Evolutionary conservation across 2,113 vertebrate genomes (phyloP), one percentile per base, ranked within the genome.

Genomic region (Gallinago jamesoni): DNA sequence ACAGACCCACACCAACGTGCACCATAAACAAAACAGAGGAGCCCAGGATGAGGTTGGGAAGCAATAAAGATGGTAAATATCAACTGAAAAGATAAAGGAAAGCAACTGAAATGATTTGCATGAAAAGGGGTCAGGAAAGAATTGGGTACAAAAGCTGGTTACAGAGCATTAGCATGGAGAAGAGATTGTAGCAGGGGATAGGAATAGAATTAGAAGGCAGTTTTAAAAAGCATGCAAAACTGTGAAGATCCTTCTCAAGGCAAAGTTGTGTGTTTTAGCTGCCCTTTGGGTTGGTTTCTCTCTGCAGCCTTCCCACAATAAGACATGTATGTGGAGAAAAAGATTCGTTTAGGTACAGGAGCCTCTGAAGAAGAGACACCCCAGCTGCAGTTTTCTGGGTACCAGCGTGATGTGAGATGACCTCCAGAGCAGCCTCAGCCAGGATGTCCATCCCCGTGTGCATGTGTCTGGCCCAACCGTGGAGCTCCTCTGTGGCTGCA

Each of bases 51-150:
- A 87, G 67, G 82, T 3, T 59, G 37, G 89, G 87, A 96, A 70
- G 85, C 93, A 96, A 96, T 91, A 86, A 94, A 88, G 85, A 59
- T 63, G 64, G 87, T 39, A 95, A 96, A 96, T 70, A 94, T 30
- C 78, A 96, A 70, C 59, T 12, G 75, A 74, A 93, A 81, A 91
- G 91, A 95, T 91, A 96, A 93, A 94, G 77, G 27, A 83, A 93
- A 84, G 87, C 77, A 93, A 97, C 70, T 80, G 55, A 91, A 88
- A 85, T 80, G 1, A 90, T 86, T 91, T 92, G 78, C 85, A 91
- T 83, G 60, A 63, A 59, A 69, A 70, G 28, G 10, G 35, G 31
- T 47, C 67, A 56, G 12, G 21, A 77, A 84, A 85, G 70, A 94
- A 83, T 16, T 9, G 9, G 24, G 69, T 14, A 45, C n/a, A 31